Conservation (phyloP, 64 coral and sea anemone genomes). For the Porites lutea region DNA sequence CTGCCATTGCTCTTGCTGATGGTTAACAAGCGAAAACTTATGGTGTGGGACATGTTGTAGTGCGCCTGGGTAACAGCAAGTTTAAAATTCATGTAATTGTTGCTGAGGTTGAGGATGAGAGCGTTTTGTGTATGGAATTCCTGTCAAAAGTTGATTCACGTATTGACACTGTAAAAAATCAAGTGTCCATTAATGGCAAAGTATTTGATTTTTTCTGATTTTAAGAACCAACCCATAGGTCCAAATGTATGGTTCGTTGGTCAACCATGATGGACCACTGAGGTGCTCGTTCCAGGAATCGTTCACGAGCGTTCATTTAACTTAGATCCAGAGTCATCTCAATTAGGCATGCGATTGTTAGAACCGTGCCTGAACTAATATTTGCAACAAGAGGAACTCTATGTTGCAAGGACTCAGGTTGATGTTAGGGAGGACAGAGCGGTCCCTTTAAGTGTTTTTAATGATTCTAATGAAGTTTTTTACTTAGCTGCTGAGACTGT, state of each 20-base stretch:
- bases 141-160: constrained; percentile 4
- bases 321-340: not conserved
- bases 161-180: constrained; percentile 11
- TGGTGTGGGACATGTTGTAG: not conserved
- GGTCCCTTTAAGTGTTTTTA: constrained; percentile 31
- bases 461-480: constrained; percentile 18
- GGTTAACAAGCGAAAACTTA: constrained; percentile 13
- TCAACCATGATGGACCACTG: not conserved
- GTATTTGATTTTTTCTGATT: not conserved
- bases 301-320: not conserved
- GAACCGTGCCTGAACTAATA: constrained; percentile 20
- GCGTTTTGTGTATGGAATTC: constrained; percentile 28
- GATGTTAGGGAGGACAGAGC: not conserved
- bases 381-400: constrained; percentile 16
- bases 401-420: constrained; percentile 50
- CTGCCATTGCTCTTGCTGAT: constrained; percentile 31
- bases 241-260: too few relatives aligned
- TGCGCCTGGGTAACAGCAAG: constrained; percentile 6
- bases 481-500: constrained; percentile 25
- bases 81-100: constrained; percentile 6
- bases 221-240: too few relatives aligned
- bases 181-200: constrained; percentile 3
- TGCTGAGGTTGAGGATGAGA: constrained; percentile 19
- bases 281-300: not conserved
- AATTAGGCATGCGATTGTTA: constrained; percentile 33